These are phyloP conservation scores for Scolopax bukidnonensis DNA, from an alignment of 2,797 vertebrate genomes.

Conservation along the genomic window DNA sequence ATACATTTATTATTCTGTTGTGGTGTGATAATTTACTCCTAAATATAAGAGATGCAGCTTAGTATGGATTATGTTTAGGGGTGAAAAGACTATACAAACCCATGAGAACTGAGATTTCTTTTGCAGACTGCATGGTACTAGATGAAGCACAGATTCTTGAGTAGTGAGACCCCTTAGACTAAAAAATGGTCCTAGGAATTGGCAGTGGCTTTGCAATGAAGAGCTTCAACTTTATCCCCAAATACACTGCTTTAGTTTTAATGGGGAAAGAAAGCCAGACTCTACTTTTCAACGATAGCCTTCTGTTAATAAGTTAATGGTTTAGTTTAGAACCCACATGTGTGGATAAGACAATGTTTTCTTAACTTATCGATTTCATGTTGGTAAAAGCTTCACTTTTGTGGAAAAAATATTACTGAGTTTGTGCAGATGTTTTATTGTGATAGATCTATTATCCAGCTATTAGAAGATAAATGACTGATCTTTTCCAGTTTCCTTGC, in stretches of 20 bases:
- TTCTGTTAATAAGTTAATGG: slow-evolving; percentile 38
- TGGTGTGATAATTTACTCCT: background rate
- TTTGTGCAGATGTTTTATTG: slow-evolving; percentile 95
- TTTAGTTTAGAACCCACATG: slow-evolving; percentile 59
- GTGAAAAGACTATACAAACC: background rate
- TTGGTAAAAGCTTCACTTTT: slow-evolving; percentile 71
- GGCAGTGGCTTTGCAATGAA: slow-evolving; percentile 18
- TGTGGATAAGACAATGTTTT: slow-evolving; percentile 68
- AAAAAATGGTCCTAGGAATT: slow-evolving; percentile 39
- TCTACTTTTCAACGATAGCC: background rate
- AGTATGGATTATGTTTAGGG: background rate
- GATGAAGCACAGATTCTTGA: background rate
- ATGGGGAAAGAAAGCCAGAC: background rate
- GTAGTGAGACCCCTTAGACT: background rate
- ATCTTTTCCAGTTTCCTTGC: slow-evolving; percentile 90
- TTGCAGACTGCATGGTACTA: background rate
- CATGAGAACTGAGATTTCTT: background rate
- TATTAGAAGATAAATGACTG: slow-evolving; percentile 99
- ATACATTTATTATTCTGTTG: background rate
- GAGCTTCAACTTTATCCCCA: background rate
- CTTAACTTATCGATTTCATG: slow-evolving; percentile 80
- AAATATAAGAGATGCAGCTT: background rate
- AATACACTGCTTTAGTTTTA: background rate
- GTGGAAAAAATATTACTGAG: slow-evolving; percentile 79
- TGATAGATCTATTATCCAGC: slow-evolving; percentile 99